Evolutionary conservation across 2,113 vertebrate genomes (phyloP), one percentile per base, ranked within the genome.

Genomic region (Lepisosteus oculatus): DNA sequence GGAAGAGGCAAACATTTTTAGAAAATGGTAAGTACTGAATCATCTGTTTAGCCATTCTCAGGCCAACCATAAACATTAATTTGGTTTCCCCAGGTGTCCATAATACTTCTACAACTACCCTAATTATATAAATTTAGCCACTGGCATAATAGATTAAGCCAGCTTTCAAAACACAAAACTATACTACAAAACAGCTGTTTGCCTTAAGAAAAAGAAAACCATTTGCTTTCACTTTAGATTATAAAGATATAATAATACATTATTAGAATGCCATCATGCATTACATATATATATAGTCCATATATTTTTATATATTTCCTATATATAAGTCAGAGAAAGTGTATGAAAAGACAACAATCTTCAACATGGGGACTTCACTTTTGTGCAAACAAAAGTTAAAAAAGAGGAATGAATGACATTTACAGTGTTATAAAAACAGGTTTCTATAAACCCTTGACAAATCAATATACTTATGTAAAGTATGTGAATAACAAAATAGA

Each of bases 61-160:
- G 81, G 76, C 81, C 72, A 84, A 84, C 86, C 78, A 81, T 89
- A 91, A 91, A 91, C 86, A 90, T 86, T 89, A 87, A 86, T 80
- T 76, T 87, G 86, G 79, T 88, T 88, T 90, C 91, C 91, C 92
- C 61, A 17, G 88, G 86, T 93, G 89, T 77, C 86, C 80, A 87
- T 90, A 90, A 88, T 90, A 93, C 93, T 88, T 89, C 86, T 89
- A 85, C 90, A 89, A 90, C 88, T 90, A 94, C 90, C 86, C 84
- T 84, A 90, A 88, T 89, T 88, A 91, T 29, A 29, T 95, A 95
- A 95, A 95, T 94, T 74, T 87, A 88, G 87, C 85, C 84, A 92
- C 91, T 90, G 90, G 84, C 78, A 82, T 82, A 90, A 93, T 92
- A 91, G 93, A 94, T 93, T 93, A 91, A 88, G 89, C 81, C 80